These are phyloP conservation scores for Popillia japonica DNA, from an alignment of 1,140 invertebrate genomes.

Conservation along the genomic window DNA sequence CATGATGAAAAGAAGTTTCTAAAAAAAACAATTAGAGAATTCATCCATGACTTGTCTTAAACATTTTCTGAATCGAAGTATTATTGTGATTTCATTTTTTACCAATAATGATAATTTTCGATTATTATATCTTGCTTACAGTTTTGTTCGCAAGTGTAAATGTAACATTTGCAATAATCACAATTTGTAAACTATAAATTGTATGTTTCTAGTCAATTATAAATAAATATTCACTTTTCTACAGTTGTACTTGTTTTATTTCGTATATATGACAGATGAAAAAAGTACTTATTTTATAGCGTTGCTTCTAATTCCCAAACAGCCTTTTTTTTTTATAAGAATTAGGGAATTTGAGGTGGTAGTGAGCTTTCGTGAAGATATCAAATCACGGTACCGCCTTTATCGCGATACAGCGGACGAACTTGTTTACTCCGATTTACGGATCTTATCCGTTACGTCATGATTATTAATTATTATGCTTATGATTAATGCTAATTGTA, in stretches of 20 bases:
- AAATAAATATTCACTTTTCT: conserved; percentile 39
- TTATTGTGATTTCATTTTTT: conserved; percentile 28
- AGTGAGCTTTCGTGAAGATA: too few relatives aligned
- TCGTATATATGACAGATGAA: too few relatives aligned
- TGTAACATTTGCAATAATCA: conserved; percentile 29
- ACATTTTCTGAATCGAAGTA: conserved; percentile 11
- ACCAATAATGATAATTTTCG: not conserved
- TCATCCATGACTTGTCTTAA: not conserved
- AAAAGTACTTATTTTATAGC: not conserved
- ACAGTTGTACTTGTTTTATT: not conserved
- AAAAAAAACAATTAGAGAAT: not conserved
- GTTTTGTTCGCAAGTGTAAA: conserved; percentile 19
- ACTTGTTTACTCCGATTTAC: too few relatives aligned
- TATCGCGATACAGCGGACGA: too few relatives aligned
- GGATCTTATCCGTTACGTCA: too few relatives aligned
- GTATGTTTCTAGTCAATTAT: conserved; percentile 38
- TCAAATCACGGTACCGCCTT: too few relatives aligned
- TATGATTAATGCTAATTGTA: too few relatives aligned
- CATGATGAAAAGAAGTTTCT: not conserved
- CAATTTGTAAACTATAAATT: conserved; percentile 37
- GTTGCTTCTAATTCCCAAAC: not conserved
- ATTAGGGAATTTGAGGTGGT: not conserved
- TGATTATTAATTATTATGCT: too few relatives aligned
- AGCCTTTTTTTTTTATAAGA: not conserved
- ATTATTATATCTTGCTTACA: conserved; percentile 14